Base-by-base conservation (phyloP, 2,797 vertebrate genomes). In the Galago senegalensis region DNA sequence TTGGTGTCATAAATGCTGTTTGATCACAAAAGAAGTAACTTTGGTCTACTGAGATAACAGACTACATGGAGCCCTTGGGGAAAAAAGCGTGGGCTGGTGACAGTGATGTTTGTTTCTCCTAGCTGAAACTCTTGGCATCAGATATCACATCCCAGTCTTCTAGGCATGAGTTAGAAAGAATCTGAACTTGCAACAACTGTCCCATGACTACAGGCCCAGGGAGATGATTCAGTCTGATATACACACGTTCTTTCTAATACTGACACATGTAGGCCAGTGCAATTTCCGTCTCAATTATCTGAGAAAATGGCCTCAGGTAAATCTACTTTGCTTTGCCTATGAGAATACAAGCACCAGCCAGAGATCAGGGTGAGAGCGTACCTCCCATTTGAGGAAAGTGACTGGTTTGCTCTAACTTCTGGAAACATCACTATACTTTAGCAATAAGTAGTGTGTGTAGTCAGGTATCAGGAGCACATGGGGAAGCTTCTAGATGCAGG, bases 251-350 rank as follows among this genome's bases (percentile, higher is more conserved):
- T 92, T 70, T 87, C 37, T 18, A 37, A 79, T 20, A 65, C 0
- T 23, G 53, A 67, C 34, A 49, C 27, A 60, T 0, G 0, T 9
- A 17, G 1, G n/a, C 16, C 27, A 27, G 0, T 21, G 40, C 3
- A 23, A 43, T 9, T 58, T 72, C 63, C 31, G 13, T 67, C 65
- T 77, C 69, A 49, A n/a, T 1, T 13, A 16, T 34, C 9, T 21
- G 34, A 23, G 49, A 77, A 67, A 20, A 46, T 0, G 4, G 27
- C 27, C 53, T 88, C 53, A 5, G 85, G 53, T 27, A 21, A 72
- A 83, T 79, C 40, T 31, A 27, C 18, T 60, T 89, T 37, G 46
- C 72, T 46, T 88, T 76, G 46, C 37, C 49, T 12, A 10, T 14
- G 27, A 83, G 31, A 65, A 72, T 3, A 43, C 2, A 2, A 8